Conservation (phyloP, 1,140 invertebrate species). For the Drosophila chauvacae region DNA sequence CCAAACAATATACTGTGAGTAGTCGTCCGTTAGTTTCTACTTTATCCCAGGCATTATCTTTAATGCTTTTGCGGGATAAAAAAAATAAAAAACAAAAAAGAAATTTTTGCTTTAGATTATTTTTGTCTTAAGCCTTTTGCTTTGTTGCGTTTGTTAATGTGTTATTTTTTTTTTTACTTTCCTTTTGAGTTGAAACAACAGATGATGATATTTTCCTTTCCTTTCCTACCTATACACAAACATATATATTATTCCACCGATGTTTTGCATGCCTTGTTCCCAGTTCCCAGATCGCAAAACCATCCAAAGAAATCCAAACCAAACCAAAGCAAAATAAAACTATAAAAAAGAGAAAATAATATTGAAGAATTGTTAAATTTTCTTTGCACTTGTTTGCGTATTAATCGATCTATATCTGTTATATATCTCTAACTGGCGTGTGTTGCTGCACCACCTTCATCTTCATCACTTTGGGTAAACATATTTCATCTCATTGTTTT, state of each 20-base stretch:
- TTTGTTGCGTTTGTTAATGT: slow-evolving; percentile 53
- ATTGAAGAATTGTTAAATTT: slow-evolving; percentile 32
- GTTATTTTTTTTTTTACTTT: slow-evolving; percentile 27
- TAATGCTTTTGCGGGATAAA: slow-evolving; percentile 30
- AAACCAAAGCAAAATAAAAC: slow-evolving; percentile 2
- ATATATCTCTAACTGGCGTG: slow-evolving; percentile 27
- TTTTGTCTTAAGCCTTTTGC: slow-evolving; percentile 57
- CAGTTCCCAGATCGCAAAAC: slow-evolving; percentile 19
- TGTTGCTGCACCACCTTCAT: slow-evolving; percentile 33
- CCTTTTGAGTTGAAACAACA: slow-evolving; percentile 23
- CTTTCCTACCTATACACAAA: slow-evolving; percentile 9
- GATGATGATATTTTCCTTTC: slow-evolving; percentile 13
- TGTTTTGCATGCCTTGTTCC: slow-evolving; percentile 49
- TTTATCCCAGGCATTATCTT: slow-evolving; percentile 39
- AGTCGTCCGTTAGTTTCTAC: slow-evolving; percentile 54
- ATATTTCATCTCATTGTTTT: slow-evolving; percentile 5
- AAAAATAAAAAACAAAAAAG: not conserved
- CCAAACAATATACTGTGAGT: slow-evolving; percentile 85
- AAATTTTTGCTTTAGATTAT: slow-evolving; percentile 47
- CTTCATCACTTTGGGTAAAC: slow-evolving; percentile 6
- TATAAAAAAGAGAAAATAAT: not conserved
- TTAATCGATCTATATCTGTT: slow-evolving; percentile 28
- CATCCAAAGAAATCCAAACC: slow-evolving; percentile 4
- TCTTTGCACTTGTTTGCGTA: slow-evolving; percentile 57
- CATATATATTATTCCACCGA: slow-evolving; percentile 5